Conservation (phyloP, 2,888 invertebrate species). For the Ypsolopha scabrella region DNA sequence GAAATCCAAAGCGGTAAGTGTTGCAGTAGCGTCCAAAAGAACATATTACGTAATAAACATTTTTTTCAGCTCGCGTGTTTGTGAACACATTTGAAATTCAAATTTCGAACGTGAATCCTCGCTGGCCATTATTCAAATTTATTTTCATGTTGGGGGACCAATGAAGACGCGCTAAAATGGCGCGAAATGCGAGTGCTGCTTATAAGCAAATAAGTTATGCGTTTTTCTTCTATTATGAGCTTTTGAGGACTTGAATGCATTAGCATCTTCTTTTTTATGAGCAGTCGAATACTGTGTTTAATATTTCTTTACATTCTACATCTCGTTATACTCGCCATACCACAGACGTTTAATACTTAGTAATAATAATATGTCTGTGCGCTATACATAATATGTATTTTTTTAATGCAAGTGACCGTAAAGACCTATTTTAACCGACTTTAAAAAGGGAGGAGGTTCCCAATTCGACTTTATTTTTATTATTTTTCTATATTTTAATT, state of each 20-base stretch:
- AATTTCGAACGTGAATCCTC: conserved; percentile 13
- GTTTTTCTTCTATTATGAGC: neutral
- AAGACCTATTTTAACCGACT: too few relatives aligned
- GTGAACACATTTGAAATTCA: conserved; percentile 19
- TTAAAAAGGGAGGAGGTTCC: too few relatives aligned
- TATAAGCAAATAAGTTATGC: conserved; percentile 2
- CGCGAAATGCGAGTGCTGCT: conserved; percentile 1
- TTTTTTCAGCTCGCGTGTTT: conserved; percentile 5
- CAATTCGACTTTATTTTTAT: too few relatives aligned
- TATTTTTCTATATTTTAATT: too few relatives aligned
- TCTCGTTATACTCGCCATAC: too few relatives aligned
- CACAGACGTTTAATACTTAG: too few relatives aligned
- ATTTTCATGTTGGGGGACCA: conserved; percentile 13
- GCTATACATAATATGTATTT: too few relatives aligned
- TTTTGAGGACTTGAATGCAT: neutral
- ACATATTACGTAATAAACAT: conserved; percentile 4
- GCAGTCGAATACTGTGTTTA: too few relatives aligned
- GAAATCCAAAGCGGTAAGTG: neutral
- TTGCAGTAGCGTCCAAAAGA: neutral
- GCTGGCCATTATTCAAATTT: conserved; percentile 20
- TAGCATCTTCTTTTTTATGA: too few relatives aligned
- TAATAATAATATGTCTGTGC: too few relatives aligned
- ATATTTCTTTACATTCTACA: too few relatives aligned
- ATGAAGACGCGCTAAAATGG: conserved; percentile 9
- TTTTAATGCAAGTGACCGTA: too few relatives aligned